Percentiles rank a stretch among this genome's conserved stretches.
Evolutionary conservation across 2,113 vertebrate species (phyloP).

Genomic region (Chionodraco myersi): DNA sequence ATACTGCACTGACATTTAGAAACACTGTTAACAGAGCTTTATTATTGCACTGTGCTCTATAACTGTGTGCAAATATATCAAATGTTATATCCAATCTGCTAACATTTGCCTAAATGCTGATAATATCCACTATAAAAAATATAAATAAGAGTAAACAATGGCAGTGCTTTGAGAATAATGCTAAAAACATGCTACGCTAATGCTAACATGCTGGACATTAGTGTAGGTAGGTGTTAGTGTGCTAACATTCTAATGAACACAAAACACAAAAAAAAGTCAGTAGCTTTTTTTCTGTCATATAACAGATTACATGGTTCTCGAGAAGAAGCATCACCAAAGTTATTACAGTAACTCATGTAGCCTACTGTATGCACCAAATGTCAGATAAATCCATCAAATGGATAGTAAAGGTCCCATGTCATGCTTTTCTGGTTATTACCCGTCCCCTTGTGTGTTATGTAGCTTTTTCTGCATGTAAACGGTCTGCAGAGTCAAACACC

Average conservation of each 20-base stretch:
- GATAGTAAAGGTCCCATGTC: background rate
- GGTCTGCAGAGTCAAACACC: no score
- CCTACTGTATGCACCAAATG: background rate
- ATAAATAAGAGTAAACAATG: background rate
- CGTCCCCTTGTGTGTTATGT: no score
- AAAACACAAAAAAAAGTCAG: no score
- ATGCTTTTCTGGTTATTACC: no score
- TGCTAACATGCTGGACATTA: background rate
- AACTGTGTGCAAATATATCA: no score
- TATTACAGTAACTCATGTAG: no score
- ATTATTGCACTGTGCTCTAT: no score
- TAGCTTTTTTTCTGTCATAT: background rate
- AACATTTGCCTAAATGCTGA: background rate
- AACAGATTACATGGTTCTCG: background rate
- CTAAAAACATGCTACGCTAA: background rate
- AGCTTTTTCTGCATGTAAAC: no score
- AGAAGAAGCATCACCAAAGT: background rate
- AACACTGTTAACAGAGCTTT: background rate
- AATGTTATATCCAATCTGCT: background rate
- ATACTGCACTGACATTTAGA: background rate
- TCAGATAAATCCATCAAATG: background rate
- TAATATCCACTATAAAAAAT: background rate
- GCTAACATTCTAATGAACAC: background rate
- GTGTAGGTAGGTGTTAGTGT: no score
- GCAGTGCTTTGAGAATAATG: background rate